These are phyloP conservation scores for Aphidius ervi DNA, from an alignment of 1,140 invertebrate genomes.

Conservation along the genomic window DNA sequence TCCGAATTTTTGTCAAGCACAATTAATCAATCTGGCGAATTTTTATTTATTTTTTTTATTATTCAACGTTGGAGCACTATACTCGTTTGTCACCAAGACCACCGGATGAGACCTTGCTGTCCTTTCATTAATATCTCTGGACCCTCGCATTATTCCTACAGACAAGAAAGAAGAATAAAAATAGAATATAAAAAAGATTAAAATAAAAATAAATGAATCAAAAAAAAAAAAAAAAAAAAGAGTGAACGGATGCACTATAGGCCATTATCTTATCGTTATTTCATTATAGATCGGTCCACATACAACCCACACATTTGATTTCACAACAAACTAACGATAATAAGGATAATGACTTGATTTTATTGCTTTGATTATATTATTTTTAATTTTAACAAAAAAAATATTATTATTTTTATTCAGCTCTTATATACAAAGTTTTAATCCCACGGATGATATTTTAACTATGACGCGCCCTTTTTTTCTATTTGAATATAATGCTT, in stretches of 20 bases:
- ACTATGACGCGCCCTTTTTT: slow-evolving; percentile 15
- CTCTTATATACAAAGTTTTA: too few relatives aligned
- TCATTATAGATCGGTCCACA: slow-evolving; percentile 19
- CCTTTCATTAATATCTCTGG: slow-evolving; percentile 11
- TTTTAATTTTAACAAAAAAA: too few relatives aligned
- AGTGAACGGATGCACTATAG: neutral
- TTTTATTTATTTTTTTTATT: slow-evolving; percentile 1
- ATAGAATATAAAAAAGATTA: slow-evolving; percentile 17
- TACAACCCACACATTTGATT: slow-evolving; percentile 7
- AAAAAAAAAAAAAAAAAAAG: slow-evolving; percentile 6
- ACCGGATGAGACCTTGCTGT: slow-evolving; percentile 3
- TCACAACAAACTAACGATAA: slow-evolving; percentile 6
- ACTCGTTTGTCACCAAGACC: slow-evolving; percentile 15
- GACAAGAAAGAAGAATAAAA: neutral
- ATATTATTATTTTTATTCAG: too few relatives aligned
- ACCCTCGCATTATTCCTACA: slow-evolving; percentile 10
- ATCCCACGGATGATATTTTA: neutral
- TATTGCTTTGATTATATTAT: neutral
- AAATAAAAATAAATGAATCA: neutral
- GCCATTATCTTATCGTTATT: slow-evolving; percentile 10
- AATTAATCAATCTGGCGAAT: slow-evolving; percentile 7
- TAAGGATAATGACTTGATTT: slow-evolving; percentile 16
- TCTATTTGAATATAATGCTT: slow-evolving; percentile 18
- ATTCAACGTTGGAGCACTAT: neutral
- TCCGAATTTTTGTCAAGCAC: neutral